Evolutionary conservation across 2,888 invertebrate genomes (phyloP).

Genomic region (Junonia oenone): DNA sequence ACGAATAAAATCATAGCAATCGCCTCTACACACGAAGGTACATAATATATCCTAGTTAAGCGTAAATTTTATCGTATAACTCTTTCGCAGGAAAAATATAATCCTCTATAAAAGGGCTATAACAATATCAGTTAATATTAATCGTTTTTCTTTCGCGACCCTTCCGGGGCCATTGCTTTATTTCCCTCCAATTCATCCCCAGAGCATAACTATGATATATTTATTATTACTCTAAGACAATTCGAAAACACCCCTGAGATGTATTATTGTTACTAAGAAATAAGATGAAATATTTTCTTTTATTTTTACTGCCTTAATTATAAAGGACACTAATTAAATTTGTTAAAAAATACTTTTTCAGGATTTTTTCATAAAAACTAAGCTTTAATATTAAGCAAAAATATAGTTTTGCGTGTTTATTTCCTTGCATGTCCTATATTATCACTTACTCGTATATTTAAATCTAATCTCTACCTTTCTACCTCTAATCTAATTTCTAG

Average conservation of each 20-base stretch:
- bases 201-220: constrained; percentile 74
- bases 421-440: too few species aligned
- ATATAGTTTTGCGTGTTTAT: too few species aligned
- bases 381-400: too few species aligned
- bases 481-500: too few species aligned
- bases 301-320: background rate
- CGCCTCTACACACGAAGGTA: too few species aligned
- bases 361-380: too few species aligned
- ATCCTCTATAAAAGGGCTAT: constrained; percentile 62
- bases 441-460: too few species aligned
- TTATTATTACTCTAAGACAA: constrained; percentile 69
- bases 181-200: constrained; percentile 73
- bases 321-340: background rate
- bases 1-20: too few species aligned
- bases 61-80: too few species aligned
- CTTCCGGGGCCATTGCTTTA: constrained; percentile 70
- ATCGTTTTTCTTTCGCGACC: constrained; percentile 77
- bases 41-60: too few species aligned
- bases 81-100: constrained; percentile 75
- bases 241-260: constrained; percentile 70
- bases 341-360: too few species aligned
- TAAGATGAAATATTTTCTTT: background rate
- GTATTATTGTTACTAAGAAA: constrained; percentile 46
- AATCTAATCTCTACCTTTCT: too few species aligned
- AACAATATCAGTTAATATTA: constrained; percentile 79